phyloP scores from a whole-genome alignment of 1,140 invertebrate genomes.

The Calliphora vicina region DNA sequence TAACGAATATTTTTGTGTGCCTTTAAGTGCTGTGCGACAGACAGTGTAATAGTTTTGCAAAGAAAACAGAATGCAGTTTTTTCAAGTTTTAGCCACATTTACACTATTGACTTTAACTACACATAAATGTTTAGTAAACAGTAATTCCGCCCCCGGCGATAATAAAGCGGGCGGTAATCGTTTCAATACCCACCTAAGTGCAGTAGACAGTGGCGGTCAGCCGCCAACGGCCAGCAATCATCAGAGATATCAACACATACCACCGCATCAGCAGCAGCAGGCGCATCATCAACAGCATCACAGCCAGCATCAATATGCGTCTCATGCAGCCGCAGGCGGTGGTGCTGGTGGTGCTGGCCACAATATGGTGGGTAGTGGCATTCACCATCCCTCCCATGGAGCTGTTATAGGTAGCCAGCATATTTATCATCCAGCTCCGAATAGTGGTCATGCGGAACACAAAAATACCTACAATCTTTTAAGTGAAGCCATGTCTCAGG shows the following conservation, averaged over 20 bases:
- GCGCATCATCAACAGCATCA: conserved; percentile 11
- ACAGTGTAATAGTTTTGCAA: too few species aligned
- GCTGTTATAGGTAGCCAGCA: neutral
- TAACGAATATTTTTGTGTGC: conserved; percentile 25
- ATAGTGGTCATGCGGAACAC: conserved; percentile 41
- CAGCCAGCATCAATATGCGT: conserved; percentile 1
- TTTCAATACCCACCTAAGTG: neutral
- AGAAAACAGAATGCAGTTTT: conserved; percentile 25
- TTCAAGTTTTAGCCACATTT: conserved; percentile 22
- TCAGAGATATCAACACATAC: neutral
- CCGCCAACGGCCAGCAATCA: neutral
- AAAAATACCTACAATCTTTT: conserved; percentile 61
- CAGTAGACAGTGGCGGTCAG: neutral
- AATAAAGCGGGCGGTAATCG: neutral
- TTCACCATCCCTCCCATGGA: neutral
- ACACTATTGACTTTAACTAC: neutral
- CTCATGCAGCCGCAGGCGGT: neutral
- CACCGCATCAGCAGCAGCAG: conserved; percentile 19
- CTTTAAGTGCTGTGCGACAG: conserved; percentile 13
- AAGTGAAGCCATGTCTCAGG: conserved; percentile 63
- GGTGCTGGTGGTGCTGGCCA: neutral
- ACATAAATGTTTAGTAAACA: conserved; percentile 25
- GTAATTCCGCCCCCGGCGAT: neutral
- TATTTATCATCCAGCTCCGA: conserved; percentile 32
- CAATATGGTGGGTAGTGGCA: neutral